Conservation (phyloP, 2,888 invertebrate genomes). For the Tachystola acroxantha region DNA sequence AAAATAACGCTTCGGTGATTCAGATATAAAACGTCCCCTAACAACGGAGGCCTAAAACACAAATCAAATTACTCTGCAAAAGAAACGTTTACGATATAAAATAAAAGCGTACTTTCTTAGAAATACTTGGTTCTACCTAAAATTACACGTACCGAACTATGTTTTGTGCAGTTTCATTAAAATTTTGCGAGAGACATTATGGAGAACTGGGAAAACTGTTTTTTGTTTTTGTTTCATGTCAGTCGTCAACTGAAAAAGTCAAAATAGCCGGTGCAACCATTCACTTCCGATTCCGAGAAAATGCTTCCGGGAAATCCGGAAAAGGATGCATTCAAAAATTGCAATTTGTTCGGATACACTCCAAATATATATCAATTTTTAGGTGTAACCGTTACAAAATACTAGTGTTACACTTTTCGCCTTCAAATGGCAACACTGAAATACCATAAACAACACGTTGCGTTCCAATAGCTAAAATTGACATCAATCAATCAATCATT, state of each 20-base stretch:
- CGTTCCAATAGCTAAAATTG: conserved; percentile 1
- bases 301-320: conserved; percentile 11
- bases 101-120: conserved; percentile 1
- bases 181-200: conserved; percentile 65
- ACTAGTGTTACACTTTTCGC: background rate
- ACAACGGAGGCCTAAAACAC: conserved; percentile 45
- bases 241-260: conserved; percentile 37
- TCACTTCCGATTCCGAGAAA: conserved; percentile 26
- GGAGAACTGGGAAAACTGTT: conserved; percentile 63
- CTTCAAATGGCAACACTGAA: conserved; percentile 1
- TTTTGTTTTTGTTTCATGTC: conserved; percentile 68
- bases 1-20: conserved; percentile 20
- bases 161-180: conserved; percentile 57
- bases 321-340: conserved; percentile 2
- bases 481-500: background rate
- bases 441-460: background rate
- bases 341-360: conserved; percentile 10
- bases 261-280: conserved; percentile 21
- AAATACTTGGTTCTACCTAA: conserved; percentile 3
- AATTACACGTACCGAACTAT: conserved; percentile 41
- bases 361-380: background rate
- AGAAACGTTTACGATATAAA: conserved; percentile 12
- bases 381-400: background rate
- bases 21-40: conserved; percentile 34
- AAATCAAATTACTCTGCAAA: conserved; percentile 37